Base-by-base conservation (phyloP, 2,113 vertebrate species). In the Poeciliopsis turrubarensis region DNA sequence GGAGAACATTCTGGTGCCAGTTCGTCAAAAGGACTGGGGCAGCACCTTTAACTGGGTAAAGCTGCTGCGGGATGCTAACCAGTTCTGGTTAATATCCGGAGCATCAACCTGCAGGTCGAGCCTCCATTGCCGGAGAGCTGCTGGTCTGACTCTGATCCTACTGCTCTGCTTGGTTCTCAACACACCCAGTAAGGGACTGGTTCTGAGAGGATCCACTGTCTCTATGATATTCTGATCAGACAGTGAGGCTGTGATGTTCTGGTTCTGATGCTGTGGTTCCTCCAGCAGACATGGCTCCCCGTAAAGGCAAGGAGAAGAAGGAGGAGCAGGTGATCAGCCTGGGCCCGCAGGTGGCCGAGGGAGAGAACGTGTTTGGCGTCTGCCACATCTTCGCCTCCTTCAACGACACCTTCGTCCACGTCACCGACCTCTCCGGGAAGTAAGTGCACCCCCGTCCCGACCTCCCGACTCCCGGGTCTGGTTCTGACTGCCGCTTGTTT, bases 231-330 rank as follows among this genome's bases (percentile, higher is more conserved):
- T 44, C 14, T 44, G 10, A 37, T 11, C 34, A 37, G 34, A 37
- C 34, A 37, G 34, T 37, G 2, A 37, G 10, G 2, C 34, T 37
- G 34, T 37, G 10, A 37, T 37, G 34, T 37, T 15, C 39, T 5
- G 39, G 39, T 41, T 15, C 39, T 41, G 39, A 13, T 41, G 3
- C 39, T 41, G 39, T 15, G 34, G 34, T 37, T 37, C 51, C 22
- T 8, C 26, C 34, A 7, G n/a, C 41, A 54, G 5, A 93, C 85
- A 99, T 99, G 98, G 98, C 98, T 89, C 98, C 98, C 89, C 98
- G 98, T 66, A 99, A 99, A 95, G 98, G 98, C 72, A 99, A 99
- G 87, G 98, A 99, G 88, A 99, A 99, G 97, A 99, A 99, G 95
- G 98, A 99, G 86, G 98, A 99, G 70, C 98, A 99, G 94, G 98